Conservation (phyloP, 2,888 invertebrate genomes). For the Didymodactylos carnosus region DNA sequence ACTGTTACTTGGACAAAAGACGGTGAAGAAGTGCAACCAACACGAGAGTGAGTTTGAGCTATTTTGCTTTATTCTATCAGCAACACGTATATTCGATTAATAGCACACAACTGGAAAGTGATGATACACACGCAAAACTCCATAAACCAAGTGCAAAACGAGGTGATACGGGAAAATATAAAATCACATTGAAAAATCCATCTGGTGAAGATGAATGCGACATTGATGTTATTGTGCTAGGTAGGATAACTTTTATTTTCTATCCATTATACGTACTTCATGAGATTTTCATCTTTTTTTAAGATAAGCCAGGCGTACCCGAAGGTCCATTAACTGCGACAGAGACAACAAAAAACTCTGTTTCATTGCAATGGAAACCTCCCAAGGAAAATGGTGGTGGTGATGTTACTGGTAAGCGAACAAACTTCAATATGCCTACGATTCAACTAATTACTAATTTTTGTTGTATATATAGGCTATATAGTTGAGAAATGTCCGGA, state of each 20-base stretch:
- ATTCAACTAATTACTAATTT: too few species aligned
- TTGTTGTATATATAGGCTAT: constrained; percentile 54
- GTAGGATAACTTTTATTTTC: too few species aligned
- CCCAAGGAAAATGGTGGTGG: constrained; percentile 38
- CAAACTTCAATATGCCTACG: too few species aligned
- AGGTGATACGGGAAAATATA: constrained; percentile 33
- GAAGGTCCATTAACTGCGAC: constrained; percentile 36
- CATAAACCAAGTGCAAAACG: constrained; percentile 27
- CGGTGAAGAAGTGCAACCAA: constrained; percentile 38
- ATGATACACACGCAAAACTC: constrained; percentile 28
- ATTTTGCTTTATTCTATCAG: not conserved
- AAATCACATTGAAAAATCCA: constrained; percentile 27
- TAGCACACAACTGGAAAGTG: constrained; percentile 19
- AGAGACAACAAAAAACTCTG: constrained; percentile 38
- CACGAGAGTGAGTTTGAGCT: constrained; percentile 17
- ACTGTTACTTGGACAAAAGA: constrained; percentile 64
- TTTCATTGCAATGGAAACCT: constrained; percentile 37
- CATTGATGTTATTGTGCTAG: constrained; percentile 31
- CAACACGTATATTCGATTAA: constrained; percentile 12
- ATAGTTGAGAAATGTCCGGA: constrained; percentile 81
- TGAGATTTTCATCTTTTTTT: too few species aligned
- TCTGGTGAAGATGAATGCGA: constrained; percentile 29
- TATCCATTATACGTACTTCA: too few species aligned
- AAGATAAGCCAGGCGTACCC: constrained; percentile 33
- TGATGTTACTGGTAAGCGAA: constrained; percentile 30